Conservation (phyloP, 2,888 invertebrate species). For the Dryococelus australis region DNA sequence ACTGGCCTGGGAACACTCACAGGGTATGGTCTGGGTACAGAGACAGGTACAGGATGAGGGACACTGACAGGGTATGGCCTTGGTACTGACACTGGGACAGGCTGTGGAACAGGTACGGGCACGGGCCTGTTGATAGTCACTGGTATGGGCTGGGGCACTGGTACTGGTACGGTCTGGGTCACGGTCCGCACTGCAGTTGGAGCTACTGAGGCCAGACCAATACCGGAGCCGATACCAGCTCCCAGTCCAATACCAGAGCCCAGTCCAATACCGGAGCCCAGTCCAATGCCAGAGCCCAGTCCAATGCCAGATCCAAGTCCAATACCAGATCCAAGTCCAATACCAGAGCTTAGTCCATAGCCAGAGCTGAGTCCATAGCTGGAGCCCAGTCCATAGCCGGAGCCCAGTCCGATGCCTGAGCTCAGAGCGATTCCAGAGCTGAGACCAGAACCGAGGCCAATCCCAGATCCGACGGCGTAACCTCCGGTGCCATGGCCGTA, state of each 20-base stretch:
- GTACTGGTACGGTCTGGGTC: conserved; percentile 35
- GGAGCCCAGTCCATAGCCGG: neutral
- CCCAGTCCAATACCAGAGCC: neutral
- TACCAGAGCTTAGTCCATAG: neutral
- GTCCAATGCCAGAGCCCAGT: neutral
- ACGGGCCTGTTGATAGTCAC: conserved; percentile 35
- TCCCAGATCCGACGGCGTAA: neutral
- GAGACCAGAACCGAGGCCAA: neutral
- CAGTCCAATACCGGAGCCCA: neutral
- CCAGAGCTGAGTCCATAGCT: conserved; percentile 20
- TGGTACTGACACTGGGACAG: conserved; percentile 39
- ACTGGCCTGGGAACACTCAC: conserved; percentile 63
- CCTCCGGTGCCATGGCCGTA: conserved; percentile 10
- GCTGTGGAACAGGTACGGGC: conserved; percentile 51
- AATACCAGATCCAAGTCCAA: neutral
- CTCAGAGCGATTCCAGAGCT: neutral
- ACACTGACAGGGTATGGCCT: conserved; percentile 39
- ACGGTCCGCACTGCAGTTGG: neutral
- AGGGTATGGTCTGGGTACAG: conserved; percentile 58
- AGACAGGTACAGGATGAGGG: conserved; percentile 40
- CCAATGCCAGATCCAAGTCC: neutral
- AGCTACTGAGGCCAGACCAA: neutral
- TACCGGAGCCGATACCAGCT: neutral
- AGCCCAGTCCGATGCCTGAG: neutral
- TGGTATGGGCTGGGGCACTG: conserved; percentile 42